Evolutionary conservation across 2,113 vertebrate species (phyloP).

Genomic region (Parus major): DNA sequence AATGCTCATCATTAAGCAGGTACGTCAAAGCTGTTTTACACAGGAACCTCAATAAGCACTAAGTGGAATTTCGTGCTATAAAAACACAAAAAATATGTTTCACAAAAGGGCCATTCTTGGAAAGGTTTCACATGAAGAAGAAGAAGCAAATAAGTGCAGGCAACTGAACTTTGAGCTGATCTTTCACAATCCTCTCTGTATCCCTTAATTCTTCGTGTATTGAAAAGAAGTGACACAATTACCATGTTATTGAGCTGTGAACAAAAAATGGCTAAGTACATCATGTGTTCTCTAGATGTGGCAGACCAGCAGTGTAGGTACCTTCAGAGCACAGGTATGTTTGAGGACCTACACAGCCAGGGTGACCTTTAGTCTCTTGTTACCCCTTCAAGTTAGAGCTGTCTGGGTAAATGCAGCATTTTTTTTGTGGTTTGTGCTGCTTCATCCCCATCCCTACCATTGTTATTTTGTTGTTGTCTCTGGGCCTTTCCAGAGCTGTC

Average conservation of each 20-base stretch:
- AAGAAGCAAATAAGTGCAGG: background rate
- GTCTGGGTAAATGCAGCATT: background rate
- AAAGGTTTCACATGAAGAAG: background rate
- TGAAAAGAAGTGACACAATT: background rate
- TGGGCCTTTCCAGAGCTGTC: background rate
- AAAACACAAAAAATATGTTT: background rate
- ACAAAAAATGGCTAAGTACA: background rate
- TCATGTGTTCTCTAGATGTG: background rate
- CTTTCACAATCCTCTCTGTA: background rate
- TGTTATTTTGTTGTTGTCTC: background rate
- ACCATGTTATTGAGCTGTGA: background rate
- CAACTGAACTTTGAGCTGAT: background rate
- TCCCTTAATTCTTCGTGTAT: background rate
- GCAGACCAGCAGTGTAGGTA: background rate
- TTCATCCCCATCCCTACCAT: background rate
- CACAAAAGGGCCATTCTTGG: background rate
- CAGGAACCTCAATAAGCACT: background rate
- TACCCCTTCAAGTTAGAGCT: background rate
- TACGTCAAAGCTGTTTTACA: background rate
- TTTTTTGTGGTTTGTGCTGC: background rate
- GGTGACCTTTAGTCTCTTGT: background rate
- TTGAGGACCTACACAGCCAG: background rate
- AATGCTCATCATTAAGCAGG: background rate
- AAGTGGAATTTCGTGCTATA: background rate
- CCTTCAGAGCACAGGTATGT: background rate